Evolutionary conservation across 2,888 invertebrate genomes (phyloP).

Genomic region (Noctua janthina): DNA sequence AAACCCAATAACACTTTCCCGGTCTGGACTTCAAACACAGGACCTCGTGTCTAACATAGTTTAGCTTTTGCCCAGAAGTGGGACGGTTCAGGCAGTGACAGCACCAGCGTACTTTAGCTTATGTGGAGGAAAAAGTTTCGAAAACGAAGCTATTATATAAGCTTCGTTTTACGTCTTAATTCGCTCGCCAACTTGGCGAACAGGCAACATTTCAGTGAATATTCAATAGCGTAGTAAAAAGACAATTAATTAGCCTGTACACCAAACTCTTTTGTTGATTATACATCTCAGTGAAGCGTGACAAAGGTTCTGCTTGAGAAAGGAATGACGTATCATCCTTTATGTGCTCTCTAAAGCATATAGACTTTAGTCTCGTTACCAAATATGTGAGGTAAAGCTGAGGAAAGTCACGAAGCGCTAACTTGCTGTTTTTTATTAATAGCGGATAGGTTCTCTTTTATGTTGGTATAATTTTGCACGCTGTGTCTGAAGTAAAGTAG

Average conservation of each 20-base stretch:
- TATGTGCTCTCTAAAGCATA: slow-evolving; percentile 34
- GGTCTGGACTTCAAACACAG: too few species aligned
- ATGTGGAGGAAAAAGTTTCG: not conserved
- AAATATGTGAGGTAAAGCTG: slow-evolving; percentile 39
- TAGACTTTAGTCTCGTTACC: slow-evolving; percentile 11
- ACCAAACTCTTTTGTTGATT: not conserved
- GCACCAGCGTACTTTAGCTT: not conserved
- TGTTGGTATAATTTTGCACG: not conserved
- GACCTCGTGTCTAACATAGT: not conserved
- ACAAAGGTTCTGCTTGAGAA: slow-evolving; percentile 25
- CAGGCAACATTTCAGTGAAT: not conserved
- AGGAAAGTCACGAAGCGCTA: slow-evolving; percentile 23
- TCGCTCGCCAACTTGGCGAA: not conserved
- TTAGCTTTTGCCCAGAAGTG: not conserved
- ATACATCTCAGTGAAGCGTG: slow-evolving; percentile 9
- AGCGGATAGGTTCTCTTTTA: not conserved
- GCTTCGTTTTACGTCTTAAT: not conserved
- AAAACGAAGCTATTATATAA: not conserved
- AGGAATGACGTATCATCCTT: slow-evolving; percentile 28
- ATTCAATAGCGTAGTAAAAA: not conserved
- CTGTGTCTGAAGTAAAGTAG: not conserved
- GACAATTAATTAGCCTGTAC: not conserved
- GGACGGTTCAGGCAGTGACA: not conserved
- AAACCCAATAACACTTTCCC: too few species aligned
- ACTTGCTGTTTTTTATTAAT: not conserved